Base-by-base conservation (phyloP, 2,888 invertebrate genomes). In the Cremastobaeus sp. region DNA sequence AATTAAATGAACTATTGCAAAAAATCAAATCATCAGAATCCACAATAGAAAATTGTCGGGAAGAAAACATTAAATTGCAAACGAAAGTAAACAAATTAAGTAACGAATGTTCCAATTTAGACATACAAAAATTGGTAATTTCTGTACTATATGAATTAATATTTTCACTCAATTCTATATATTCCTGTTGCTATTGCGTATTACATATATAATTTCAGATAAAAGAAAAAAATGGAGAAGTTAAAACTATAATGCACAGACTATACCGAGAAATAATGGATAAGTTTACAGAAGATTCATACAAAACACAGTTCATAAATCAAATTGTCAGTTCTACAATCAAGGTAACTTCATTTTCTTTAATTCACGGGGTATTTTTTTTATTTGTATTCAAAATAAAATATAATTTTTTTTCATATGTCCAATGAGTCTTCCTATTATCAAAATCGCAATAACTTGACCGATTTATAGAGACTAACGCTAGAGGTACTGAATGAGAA, bases 221-320 rank as follows among this genome's bases (percentile, higher is more conserved):
- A 5, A 78, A 77, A n/a, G 79, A 78, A n/a, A 83, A 82, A 62
- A 75, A 78, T 14, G 77, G 74, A 47, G 83, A 83, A 62, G 80
- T 85, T 4, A 85, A 85, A 65, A 77, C 66, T n/a, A 82, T 85
- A 35, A 85, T 85, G 84, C 84, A 84, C 25, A 77, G 71, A 60
- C 80, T 80, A 9, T 84, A 84, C 74, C 81, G 81, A 12, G 74
- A 74, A 6, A 65, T 85, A 15, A 50, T 79, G 47, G 76, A 80
- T 8, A 79, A 79, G 68, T 83, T 85, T 39, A 77, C 77, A 0
- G 79, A 81, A 28, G 80, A 83, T 43, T 78, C 78, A 6, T 84
- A 82, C 35, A 64, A 78, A 20, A 79, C 76, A 3, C 76, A 78
- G 35, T 81, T 78, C 41, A 82, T 85, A 34, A 85, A 78, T 54